Conservation (phyloP, 2,113 vertebrate genomes). For the Labeo rohita region DNA sequence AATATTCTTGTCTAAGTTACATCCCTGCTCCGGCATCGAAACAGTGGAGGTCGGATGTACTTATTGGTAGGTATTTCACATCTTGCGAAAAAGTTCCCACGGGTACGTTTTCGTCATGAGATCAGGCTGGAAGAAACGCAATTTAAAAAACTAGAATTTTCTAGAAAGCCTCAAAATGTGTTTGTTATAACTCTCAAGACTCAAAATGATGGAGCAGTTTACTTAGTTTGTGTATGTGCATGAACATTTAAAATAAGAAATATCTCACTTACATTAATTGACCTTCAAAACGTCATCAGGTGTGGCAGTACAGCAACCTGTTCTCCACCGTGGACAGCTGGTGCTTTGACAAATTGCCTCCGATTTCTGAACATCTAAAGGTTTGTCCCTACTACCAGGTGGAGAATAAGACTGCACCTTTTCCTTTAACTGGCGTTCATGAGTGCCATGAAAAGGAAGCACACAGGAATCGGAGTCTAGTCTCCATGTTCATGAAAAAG, state of each 20-base stretch:
- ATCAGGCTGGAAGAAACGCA: background rate
- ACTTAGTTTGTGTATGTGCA: background rate
- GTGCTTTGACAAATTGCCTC: constrained; percentile 71
- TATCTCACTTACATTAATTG: background rate
- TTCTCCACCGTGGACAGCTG: constrained; percentile 87
- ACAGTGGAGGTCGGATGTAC: too few species aligned
- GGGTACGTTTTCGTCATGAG: too few species aligned
- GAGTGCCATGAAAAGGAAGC: constrained; percentile 61
- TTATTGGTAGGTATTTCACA: too few species aligned
- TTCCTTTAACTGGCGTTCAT: constrained; percentile 78
- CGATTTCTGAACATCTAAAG: constrained; percentile 89
- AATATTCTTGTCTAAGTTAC: too few species aligned
- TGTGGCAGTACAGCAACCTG: constrained; percentile 92
- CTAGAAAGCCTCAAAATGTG: background rate
- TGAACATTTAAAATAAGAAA: background rate
- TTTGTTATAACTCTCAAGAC: background rate
- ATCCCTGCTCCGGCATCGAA: too few species aligned
- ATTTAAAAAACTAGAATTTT: too few species aligned
- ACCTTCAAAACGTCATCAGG: constrained; percentile 62
- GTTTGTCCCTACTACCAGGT: constrained; percentile 83
- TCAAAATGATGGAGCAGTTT: background rate
- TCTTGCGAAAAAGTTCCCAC: too few species aligned
- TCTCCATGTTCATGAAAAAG: constrained; percentile 71
- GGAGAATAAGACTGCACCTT: constrained; percentile 77
- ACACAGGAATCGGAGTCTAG: constrained; percentile 66